Conservation (phyloP, 2,888 invertebrate species). For the Xanthorhoe spadicearia region DNA sequence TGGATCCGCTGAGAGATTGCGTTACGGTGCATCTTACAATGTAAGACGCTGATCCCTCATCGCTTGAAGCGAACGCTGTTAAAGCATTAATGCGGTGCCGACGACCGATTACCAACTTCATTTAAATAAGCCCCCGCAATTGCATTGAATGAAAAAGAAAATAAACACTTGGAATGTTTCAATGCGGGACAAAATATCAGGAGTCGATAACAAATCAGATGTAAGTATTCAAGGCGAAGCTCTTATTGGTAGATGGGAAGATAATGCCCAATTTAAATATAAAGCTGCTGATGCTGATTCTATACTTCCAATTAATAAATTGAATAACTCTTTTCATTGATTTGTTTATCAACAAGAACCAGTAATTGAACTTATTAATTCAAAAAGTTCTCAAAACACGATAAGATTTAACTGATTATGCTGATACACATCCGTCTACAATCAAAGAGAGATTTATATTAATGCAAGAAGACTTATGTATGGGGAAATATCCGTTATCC, state of each 20-base stretch:
- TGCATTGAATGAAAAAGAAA: constrained; percentile 55
- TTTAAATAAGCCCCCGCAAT: constrained; percentile 70
- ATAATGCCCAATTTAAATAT: constrained; percentile 33
- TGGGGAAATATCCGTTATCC: constrained; percentile 32
- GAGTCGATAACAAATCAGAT: constrained; percentile 44
- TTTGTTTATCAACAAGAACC: constrained; percentile 22
- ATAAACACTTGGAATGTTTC: constrained; percentile 46
- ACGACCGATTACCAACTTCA: constrained; percentile 65
- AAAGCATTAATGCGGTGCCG: constrained; percentile 61
- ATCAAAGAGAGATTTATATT: neutral
- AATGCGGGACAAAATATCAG: constrained; percentile 45
- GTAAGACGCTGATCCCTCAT: constrained; percentile 39
- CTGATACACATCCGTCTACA: neutral
- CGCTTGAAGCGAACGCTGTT: constrained; percentile 46
- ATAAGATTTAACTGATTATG: neutral
- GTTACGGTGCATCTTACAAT: constrained; percentile 12
- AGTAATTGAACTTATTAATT: neutral
- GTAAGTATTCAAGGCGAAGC: constrained; percentile 33
- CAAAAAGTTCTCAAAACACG: neutral
- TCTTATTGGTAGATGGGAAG: constrained; percentile 40
- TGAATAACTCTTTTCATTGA: constrained; percentile 25
- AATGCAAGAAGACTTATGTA: constrained; percentile 5
- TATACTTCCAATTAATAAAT: constrained; percentile 34
- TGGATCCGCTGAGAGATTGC: constrained; percentile 20
- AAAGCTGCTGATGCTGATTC: constrained; percentile 17